These are phyloP conservation scores for Trichoplusia ni DNA, from an alignment of 1,140 invertebrate species.

Conservation along the genomic window DNA sequence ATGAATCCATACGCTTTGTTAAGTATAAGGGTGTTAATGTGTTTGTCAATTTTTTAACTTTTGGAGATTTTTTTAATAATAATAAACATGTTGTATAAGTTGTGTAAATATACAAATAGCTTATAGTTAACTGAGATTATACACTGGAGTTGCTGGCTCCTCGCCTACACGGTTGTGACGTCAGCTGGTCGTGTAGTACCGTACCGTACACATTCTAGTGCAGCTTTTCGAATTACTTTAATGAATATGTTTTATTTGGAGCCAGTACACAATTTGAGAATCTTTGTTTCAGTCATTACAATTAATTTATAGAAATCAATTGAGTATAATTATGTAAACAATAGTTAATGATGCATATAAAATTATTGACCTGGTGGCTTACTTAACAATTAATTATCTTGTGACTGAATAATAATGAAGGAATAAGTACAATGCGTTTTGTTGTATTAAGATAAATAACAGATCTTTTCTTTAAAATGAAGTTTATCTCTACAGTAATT, in stretches of 20 bases:
- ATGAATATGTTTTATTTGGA: background rate
- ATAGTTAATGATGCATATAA: too few relatives aligned
- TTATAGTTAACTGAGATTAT: constrained; percentile 68
- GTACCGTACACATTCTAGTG: background rate
- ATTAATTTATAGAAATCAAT: too few relatives aligned
- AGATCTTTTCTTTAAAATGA: too few relatives aligned
- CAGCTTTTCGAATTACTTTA: background rate
- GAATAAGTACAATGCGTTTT: too few relatives aligned
- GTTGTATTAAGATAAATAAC: too few relatives aligned
- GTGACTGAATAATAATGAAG: too few relatives aligned
- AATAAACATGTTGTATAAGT: constrained; percentile 60
- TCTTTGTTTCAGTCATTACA: constrained; percentile 31
- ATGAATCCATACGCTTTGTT: constrained; percentile 81
- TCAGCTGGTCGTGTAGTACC: background rate
- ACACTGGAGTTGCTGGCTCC: constrained; percentile 41
- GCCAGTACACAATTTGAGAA: background rate
- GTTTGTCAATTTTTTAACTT: constrained; percentile 79
- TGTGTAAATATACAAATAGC: constrained; percentile 66
- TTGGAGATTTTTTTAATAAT: constrained; percentile 67
- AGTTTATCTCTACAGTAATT: too few relatives aligned
- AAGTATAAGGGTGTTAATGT: constrained; percentile 77
- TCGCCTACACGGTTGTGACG: constrained; percentile 43
- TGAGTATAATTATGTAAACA: too few relatives aligned
- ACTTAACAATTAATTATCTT: too few relatives aligned
- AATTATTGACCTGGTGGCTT: too few relatives aligned